Percentiles rank a stretch among this genome's conserved stretches.
phyloP scores from a whole-genome alignment of 2,797 vertebrate species.

The Sternarchorhynchus goeldii region DNA sequence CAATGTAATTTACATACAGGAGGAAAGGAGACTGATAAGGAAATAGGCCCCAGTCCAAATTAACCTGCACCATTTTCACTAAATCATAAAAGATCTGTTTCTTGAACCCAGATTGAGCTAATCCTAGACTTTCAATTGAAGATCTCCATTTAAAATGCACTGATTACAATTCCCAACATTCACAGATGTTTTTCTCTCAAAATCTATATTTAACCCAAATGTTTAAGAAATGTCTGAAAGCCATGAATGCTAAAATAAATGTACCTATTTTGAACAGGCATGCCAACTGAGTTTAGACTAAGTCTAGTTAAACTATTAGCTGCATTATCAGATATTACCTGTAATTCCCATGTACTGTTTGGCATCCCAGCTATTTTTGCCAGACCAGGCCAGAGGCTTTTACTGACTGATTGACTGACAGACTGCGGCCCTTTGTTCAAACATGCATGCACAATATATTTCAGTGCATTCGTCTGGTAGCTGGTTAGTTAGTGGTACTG shows the following conservation, averaged over 20 bases:
- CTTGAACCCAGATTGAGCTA: slow-evolving; percentile 10
- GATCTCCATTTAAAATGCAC: slow-evolving; percentile 24
- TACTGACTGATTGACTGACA: too few relatives aligned
- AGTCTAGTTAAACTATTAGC: slow-evolving; percentile 19
- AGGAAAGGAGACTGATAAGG: slow-evolving; percentile 45
- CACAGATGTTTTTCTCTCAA: neutral
- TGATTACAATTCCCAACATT: slow-evolving; percentile 11
- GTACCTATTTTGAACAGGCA: neutral
- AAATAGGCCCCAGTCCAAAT: slow-evolving; percentile 24
- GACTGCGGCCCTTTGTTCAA: too few relatives aligned
- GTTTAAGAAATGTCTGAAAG: too few relatives aligned
- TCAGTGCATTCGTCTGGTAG: too few relatives aligned
- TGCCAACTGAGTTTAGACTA: neutral
- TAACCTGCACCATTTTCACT: slow-evolving; percentile 9
- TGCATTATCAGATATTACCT: slow-evolving; percentile 1
- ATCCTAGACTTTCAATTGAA: slow-evolving; percentile 13
- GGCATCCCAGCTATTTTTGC: neutral
- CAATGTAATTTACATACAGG: slow-evolving; percentile 51
- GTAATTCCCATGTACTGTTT: neutral
- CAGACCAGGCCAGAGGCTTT: too few relatives aligned
- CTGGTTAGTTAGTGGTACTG: too few relatives aligned
- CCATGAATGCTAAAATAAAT: neutral
- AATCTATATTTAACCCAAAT: neutral
- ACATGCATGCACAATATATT: too few relatives aligned
- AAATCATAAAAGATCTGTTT: slow-evolving; percentile 19